phyloP scores from a whole-genome alignment of 2,888 invertebrate species.

The Microdon myrmicae region DNA sequence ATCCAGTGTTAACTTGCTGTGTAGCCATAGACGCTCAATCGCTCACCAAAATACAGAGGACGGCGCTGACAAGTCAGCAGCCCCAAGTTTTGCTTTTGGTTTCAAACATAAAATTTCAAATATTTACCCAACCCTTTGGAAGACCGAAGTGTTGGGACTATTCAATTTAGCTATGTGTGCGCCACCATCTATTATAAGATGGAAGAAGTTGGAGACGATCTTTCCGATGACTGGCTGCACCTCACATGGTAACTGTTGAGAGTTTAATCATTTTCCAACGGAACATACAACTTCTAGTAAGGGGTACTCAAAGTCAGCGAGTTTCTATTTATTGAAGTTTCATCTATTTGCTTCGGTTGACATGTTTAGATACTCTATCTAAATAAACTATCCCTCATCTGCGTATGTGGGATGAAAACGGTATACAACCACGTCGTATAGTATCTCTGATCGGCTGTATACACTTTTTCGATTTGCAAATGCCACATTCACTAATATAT shows the following conservation, averaged over 20 bases:
- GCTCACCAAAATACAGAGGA: no score
- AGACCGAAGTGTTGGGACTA: no score
- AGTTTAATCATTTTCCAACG: conserved; percentile 43
- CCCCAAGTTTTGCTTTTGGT: no score
- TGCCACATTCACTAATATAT: not conserved
- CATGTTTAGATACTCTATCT: conserved; percentile 44
- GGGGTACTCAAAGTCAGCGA: conserved; percentile 5
- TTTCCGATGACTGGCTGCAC: conserved; percentile 4
- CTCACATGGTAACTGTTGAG: conserved; percentile 32
- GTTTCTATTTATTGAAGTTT: conserved; percentile 39
- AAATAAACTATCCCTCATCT: conserved; percentile 43
- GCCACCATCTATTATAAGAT: no score
- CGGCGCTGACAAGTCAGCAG: no score
- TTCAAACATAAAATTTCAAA: no score
- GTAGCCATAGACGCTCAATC: no score
- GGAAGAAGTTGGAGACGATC: conserved; percentile 10
- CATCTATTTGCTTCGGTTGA: conserved; percentile 28
- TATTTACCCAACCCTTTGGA: no score
- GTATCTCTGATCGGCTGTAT: conserved; percentile 43
- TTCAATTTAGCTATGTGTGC: no score
- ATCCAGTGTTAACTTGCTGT: no score
- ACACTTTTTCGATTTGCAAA: conserved; percentile 18
- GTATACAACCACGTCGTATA: conserved; percentile 16
- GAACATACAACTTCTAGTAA: conserved; percentile 17
- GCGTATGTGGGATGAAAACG: conserved; percentile 37